phyloP scores from a whole-genome alignment of 2,113 vertebrate species.

The Lasiurus cinereus region DNA sequence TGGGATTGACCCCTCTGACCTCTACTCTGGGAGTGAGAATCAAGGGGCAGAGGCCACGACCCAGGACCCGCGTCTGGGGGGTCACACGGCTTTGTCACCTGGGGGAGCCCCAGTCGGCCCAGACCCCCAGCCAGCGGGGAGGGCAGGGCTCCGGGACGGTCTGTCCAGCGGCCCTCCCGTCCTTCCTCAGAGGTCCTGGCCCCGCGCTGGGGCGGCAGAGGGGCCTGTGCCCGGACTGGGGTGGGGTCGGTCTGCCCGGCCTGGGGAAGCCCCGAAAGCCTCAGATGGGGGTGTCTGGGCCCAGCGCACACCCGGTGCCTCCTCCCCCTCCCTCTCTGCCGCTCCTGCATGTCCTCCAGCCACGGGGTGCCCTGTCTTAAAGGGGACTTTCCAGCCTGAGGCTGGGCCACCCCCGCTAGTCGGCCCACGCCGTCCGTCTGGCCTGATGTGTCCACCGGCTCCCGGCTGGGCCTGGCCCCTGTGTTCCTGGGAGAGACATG shows the following conservation, averaged over 20 bases:
- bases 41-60: not conserved
- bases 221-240: too few relatives aligned
- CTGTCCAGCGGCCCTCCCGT: not conserved
- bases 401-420: accelerated
- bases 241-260: not conserved
- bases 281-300: too few relatives aligned
- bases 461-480: not conserved
- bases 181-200: not conserved
- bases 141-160: not conserved
- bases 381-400: not conserved
- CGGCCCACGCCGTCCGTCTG: not conserved
- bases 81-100: not conserved
- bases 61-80: not conserved
- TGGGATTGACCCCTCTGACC: not conserved
- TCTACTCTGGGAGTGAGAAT: not conserved
- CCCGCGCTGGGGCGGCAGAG: too few relatives aligned
- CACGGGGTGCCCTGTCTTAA: accelerated
- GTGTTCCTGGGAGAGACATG: not conserved
- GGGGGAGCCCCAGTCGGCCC: not conserved
- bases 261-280: not conserved
- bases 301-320: too few relatives aligned
- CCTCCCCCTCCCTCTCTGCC: not conserved
- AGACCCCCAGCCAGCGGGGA: not conserved
- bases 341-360: not conserved
- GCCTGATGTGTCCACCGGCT: not conserved